Conservation (phyloP, 1,140 invertebrate species). For the Gyrodactylus salaris region DNA sequence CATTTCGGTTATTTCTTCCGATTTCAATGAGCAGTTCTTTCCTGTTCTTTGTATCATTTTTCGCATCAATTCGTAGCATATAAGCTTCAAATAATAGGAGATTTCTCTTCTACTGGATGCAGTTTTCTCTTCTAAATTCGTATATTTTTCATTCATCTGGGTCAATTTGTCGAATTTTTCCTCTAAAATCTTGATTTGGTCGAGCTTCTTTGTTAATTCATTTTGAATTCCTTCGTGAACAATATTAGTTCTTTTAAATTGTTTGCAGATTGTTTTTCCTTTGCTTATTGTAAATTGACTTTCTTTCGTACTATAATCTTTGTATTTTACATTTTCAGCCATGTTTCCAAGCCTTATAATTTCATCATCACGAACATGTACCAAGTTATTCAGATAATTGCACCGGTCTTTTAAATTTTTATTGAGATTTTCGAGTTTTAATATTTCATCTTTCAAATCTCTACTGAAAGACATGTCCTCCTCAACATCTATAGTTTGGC, state of each 20-base stretch:
- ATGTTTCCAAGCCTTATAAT: background rate
- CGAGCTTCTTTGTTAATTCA: background rate
- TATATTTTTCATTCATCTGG: background rate
- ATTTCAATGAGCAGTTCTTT: background rate
- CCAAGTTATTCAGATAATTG: background rate
- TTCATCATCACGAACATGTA: background rate
- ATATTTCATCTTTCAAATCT: background rate
- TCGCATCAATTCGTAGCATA: background rate
- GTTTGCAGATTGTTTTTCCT: background rate
- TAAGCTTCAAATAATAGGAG: background rate
- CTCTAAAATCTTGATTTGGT: background rate
- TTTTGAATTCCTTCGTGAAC: background rate
- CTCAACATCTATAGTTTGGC: background rate
- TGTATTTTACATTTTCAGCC: background rate
- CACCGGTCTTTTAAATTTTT: background rate
- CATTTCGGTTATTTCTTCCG: background rate
- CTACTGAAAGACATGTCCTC: background rate
- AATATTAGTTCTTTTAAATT: background rate
- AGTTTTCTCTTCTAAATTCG: background rate
- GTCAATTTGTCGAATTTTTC: background rate
- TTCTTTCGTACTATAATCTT: background rate
- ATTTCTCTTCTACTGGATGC: background rate
- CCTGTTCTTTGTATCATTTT: background rate
- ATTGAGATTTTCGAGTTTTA: background rate
- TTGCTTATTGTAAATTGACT: background rate